Percentiles rank a stretch among this genome's conserved stretches.
These are phyloP conservation scores for Rhizomys pruinosus DNA, from an alignment of 2,113 vertebrate species.

Conservation along the genomic window DNA sequence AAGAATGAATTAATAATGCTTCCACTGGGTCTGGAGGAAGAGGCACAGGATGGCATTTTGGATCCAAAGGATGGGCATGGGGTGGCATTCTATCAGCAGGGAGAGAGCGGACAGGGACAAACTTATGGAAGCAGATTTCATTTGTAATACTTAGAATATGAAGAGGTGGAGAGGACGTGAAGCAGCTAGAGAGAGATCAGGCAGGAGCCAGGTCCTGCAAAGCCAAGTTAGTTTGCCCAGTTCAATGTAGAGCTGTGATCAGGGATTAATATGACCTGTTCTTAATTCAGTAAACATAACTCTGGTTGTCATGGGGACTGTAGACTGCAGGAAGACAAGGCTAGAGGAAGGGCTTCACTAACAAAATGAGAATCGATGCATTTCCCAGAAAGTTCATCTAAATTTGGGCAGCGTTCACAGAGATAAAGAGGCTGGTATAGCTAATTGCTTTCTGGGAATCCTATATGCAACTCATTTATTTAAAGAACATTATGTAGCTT, in stretches of 20 bases:
- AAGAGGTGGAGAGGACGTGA: not conserved
- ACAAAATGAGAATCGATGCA: not conserved
- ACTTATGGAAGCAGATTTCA: not conserved
- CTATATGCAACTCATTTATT: not conserved
- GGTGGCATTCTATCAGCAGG: not conserved
- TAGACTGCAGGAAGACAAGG: not conserved
- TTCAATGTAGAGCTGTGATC: not conserved
- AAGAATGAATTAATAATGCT: not conserved
- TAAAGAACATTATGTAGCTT: conserved; percentile 28
- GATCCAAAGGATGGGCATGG: not conserved
- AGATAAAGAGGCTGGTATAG: not conserved
- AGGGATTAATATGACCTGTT: not conserved
- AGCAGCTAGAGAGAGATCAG: not conserved
- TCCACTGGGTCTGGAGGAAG: not conserved
- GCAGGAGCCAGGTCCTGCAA: not conserved
- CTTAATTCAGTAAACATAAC: not conserved
- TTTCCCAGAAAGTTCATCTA: not conserved
- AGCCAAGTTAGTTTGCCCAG: not conserved
- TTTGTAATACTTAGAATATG: not conserved
- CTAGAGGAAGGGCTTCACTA: not conserved
- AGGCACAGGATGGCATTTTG: no score
- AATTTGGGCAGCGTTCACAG: not conserved
- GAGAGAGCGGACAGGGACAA: not conserved
- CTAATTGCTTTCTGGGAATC: conserved; percentile 26
- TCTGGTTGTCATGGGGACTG: not conserved